Base-by-base conservation (phyloP, 1,140 invertebrate species). In the Rhynchophorus ferrugineus region DNA sequence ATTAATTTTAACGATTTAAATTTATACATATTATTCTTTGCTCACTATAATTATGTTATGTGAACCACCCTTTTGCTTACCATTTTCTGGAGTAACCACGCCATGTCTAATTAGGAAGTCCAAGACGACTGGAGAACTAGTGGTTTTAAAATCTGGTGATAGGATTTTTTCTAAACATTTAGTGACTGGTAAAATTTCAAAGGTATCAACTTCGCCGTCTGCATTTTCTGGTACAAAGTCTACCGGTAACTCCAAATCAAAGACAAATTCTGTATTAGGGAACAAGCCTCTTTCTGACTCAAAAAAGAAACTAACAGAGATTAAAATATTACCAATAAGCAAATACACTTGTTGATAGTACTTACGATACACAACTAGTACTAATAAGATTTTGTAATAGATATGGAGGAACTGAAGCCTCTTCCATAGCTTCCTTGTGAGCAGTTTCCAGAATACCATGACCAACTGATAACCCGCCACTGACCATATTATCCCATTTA, bases 251-350 rank as follows among this genome's bases (percentile, higher is more conserved):
- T 95, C 89, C 55, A 96, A 75, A 71, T 96, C 94, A 72, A 86
- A 95, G n/a, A 95, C 84, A 74, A 93, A 96, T 70, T 95, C 88
- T 11, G 89, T 92, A 65, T 95, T 95, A 14, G 92, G 91, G 65
- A 92, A 93, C 17, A 97, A 70, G 1, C 93, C 94, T 62, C 88
- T 76, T 68, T 93, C 89, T 68, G 89, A 91, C 73, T 94, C 89
- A 69, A 89, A 93, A 65, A 87, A 92, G 64, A 95, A 88, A 60
- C 85, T 54, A 46, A 16, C 11, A 51, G 1, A 38, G n/a, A 14
- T 38, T n/a, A 3, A 37, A 3, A 13, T 16, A 14, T 38, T 38
- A n/a, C n/a, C 17, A n/a, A 14, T 38, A 13, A 14, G n/a, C 8
- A 20, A 19, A 44, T 20, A 22, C 21, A 44, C 16, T 29, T 44